Conservation (phyloP, 2,113 vertebrate species). For the Passerina amoena region DNA sequence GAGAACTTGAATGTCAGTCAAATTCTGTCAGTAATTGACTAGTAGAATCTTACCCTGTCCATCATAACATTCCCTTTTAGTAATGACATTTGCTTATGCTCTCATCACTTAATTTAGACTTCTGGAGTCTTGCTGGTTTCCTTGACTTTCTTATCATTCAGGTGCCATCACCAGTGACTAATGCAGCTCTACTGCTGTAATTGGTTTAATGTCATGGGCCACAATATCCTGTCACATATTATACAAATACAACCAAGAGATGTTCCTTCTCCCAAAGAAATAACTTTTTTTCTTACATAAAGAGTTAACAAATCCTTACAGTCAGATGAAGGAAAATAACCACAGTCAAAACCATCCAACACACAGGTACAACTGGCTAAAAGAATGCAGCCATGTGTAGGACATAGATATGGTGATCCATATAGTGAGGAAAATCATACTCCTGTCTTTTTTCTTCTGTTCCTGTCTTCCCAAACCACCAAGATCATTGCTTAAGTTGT, state of each 20-base stretch:
- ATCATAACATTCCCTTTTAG: neutral
- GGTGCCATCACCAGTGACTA: neutral
- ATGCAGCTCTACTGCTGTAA: neutral
- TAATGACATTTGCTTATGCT: neutral
- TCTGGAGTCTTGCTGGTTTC: neutral
- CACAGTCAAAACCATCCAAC: neutral
- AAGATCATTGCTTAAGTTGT: neutral
- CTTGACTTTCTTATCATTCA: neutral
- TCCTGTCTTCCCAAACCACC: neutral
- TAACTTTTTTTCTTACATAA: neutral
- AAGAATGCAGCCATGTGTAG: neutral
- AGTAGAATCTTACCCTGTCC: neutral
- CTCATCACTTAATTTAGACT: neutral
- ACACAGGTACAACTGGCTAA: neutral
- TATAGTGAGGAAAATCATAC: neutral
- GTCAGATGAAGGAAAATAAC: neutral
- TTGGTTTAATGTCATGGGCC: neutral
- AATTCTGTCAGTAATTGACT: neutral
- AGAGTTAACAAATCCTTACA: neutral
- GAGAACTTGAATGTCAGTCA: neutral
- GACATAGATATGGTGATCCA: neutral
- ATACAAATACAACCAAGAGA: neutral
- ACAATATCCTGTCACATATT: neutral
- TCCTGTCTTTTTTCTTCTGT: neutral
- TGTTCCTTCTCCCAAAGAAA: neutral